Evolutionary conservation across 2,113 vertebrate species (phyloP), one percentile per base, ranked within the genome.

Genomic region (Sylvia atricapilla): DNA sequence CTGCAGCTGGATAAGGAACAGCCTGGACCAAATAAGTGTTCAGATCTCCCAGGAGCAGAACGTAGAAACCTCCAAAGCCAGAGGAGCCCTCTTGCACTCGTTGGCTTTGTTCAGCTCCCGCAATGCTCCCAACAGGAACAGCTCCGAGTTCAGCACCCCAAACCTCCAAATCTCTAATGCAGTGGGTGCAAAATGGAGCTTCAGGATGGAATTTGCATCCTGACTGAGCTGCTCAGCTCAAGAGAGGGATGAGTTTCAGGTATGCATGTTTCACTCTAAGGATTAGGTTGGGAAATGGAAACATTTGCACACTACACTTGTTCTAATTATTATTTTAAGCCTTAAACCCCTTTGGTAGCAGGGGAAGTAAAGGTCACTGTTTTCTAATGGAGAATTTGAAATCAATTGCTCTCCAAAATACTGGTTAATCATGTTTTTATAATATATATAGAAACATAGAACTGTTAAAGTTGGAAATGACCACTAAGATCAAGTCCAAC

Each of bases 91-190:
- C 15, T 81, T 98, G 79, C 95, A 98, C 19, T 97, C 96, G 3
- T 43, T 97, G 50, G 91, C 94, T 78, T 52, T 84, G 74, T 76
- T 95, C 49, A 96, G 95, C 50, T 91, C 98, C 56, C 80, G 9
- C 55, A 97, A 94, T 5, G 10, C 96, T 30, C 95, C 97, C 86
- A 43, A 77, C 8, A 96, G 97, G 55, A 98, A 85, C 13, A 98
- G 98, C 46, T 98, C 97, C 6, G 98, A 98, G 79, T 98, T 99
- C 63, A 99, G 98, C 91, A 98, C 98, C 15, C 98, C 98, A 4
- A 90, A 98, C 53, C 94, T 99, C 50, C 98, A 98, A 43, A 98
- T 99, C 97, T 99, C 99, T 59, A 98, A 96, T 28, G 39, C 76
- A 52, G 67, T 4, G 1, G 15, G 35, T 8, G 5, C 30, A 35